Evolutionary conservation across 2,113 vertebrate genomes (phyloP).

Genomic region (Grantiella picta): DNA sequence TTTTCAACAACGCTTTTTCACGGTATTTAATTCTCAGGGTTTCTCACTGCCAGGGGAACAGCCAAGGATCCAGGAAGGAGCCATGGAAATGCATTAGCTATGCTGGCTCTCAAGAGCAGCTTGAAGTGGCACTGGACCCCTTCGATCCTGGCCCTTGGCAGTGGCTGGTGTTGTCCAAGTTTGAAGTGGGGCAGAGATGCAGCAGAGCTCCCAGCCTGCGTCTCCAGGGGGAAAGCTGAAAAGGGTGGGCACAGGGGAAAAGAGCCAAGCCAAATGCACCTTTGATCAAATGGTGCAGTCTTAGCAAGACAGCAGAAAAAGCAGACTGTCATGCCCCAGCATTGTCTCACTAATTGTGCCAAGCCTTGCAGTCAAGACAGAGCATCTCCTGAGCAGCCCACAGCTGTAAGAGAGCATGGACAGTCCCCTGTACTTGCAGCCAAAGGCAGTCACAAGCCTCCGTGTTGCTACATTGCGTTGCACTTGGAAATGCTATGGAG

Average conservation of each 20-base stretch:
- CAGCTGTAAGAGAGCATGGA: not conserved
- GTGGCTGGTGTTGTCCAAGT: accelerated
- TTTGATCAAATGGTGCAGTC: not conserved
- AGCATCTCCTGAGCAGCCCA: not conserved
- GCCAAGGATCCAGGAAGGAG: not conserved
- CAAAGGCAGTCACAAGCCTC: not conserved
- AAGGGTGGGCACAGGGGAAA: not conserved
- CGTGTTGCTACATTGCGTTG: accelerated
- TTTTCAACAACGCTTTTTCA: constrained; percentile 10
- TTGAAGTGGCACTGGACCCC: not conserved
- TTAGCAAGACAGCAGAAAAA: not conserved
- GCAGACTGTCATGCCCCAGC: not conserved
- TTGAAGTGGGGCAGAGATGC: not conserved
- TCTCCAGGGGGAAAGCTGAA: not conserved
- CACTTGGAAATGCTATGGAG: not conserved
- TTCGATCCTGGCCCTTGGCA: not conserved
- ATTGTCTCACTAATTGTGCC: not conserved
- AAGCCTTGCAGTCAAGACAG: not conserved
- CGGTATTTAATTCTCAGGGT: not conserved
- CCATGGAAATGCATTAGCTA: not conserved
- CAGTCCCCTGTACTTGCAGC: not conserved
- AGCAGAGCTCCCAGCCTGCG: not conserved
- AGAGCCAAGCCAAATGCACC: not conserved
- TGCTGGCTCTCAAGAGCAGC: not conserved
- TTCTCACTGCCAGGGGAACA: constrained; percentile 41